Evolutionary conservation across 2,797 vertebrate species (phyloP), one percentile per base, ranked within the genome.

Genomic region (Aselliscus stoliczkanus): DNA sequence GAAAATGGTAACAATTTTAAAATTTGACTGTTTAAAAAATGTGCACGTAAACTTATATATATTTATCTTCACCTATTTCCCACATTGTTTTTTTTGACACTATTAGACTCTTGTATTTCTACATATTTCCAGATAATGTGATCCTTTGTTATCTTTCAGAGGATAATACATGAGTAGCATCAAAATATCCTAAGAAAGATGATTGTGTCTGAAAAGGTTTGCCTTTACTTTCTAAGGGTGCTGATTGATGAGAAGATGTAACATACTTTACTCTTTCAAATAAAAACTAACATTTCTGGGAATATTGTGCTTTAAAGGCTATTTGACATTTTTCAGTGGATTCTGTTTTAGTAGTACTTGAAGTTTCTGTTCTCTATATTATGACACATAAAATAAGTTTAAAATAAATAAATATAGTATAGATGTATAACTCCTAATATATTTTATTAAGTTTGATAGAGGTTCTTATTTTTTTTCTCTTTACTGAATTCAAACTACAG

Each of bases 101-200:
- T 39, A 37, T 69, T 50, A 58, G 8, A 34, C 5, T 58, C 91
- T 69, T 75, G 11, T 69, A 87, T 56, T 75, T 81, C 17, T 69
- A 56, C 34, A 76, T 86, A 75, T 58, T 95, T 96, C 37, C 42
- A 76, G 34, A 75, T 18, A 75, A 76, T 50, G 27, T 21, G 25
- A 92, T 86, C 75, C 44, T 92, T 92, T 92, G 84, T 58, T 62
- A n/a, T 76, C 18, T 89, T 73, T 70, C 60, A 94, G 7, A 64
- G 42, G 20, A 25, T 72, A 77, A 70, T 58, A 34, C 4, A 37
- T 50, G 72, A 56, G 29, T 75, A 25, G 20, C 62, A 93, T 56
- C 23, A 75, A 47, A 70, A 75, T 76, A 50, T 50, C 69, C 13
- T 39, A 25, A 86, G 76, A 72, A 3, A 77, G 37, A 34, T 67